A percentile compares a stretch with the other conserved stretches of the same genome.
phyloP scores from a whole-genome alignment of 2,888 invertebrate species.

The Sthenelais limicola region DNA sequence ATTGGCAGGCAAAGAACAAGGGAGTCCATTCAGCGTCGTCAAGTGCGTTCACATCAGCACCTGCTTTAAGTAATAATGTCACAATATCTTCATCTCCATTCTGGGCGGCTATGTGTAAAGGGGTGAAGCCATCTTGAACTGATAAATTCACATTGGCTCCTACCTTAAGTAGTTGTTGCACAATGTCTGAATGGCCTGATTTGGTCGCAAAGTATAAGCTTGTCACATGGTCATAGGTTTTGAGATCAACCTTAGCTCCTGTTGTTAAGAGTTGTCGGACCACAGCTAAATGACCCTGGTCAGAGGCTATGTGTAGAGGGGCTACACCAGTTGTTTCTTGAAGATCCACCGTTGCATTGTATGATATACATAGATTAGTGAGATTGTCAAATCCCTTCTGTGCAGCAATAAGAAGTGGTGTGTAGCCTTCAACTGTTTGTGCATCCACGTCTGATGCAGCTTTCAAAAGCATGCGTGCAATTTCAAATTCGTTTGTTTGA shows the following conservation, averaged over 20 bases:
- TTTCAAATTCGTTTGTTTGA: slow-evolving; percentile 44
- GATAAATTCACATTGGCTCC: slow-evolving; percentile 50
- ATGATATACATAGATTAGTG: slow-evolving; percentile 2
- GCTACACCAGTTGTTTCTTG: slow-evolving; percentile 51
- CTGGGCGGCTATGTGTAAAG: slow-evolving; percentile 55
- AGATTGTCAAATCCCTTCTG: slow-evolving; percentile 42
- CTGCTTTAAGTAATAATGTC: slow-evolving; percentile 50
- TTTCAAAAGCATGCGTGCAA: slow-evolving; percentile 45
- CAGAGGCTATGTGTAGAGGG: slow-evolving; percentile 55
- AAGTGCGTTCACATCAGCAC: slow-evolving; percentile 50
- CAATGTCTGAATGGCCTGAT: slow-evolving; percentile 44
- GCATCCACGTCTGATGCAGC: slow-evolving; percentile 52
- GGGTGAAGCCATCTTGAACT: slow-evolving; percentile 52
- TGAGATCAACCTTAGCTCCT: slow-evolving; percentile 50
- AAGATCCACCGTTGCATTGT: slow-evolving; percentile 43
- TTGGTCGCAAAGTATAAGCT: slow-evolving; percentile 55
- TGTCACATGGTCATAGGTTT: slow-evolving; percentile 50
- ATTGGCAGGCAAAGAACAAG: slow-evolving; percentile 54
- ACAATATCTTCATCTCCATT: slow-evolving; percentile 51
- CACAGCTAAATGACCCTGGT: slow-evolving; percentile 49
- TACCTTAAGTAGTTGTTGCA: slow-evolving; percentile 48
- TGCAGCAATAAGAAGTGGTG: slow-evolving; percentile 50
- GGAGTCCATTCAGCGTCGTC: slow-evolving; percentile 56
- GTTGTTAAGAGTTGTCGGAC: slow-evolving; percentile 47
- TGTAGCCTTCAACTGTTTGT: slow-evolving; percentile 50